Conservation (phyloP, 1,140 invertebrate genomes). For the Sinonovacula constricta region DNA sequence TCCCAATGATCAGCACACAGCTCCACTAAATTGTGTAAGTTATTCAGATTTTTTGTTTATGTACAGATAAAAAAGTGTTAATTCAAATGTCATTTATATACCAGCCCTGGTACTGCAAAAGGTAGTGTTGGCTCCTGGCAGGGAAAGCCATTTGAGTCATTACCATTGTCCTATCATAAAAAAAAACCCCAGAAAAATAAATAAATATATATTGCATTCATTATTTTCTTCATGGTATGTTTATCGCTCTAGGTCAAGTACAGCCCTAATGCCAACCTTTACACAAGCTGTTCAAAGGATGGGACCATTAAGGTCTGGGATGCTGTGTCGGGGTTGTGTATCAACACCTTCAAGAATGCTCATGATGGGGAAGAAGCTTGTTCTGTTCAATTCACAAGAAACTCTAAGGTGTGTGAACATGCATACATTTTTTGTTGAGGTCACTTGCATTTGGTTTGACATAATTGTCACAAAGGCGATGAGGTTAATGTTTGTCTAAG, state of each 20-base stretch:
- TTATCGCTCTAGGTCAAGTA: slow-evolving; percentile 84
- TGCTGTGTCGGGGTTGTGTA: slow-evolving; percentile 94
- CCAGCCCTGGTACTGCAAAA: no score
- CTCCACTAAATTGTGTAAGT: slow-evolving; percentile 89
- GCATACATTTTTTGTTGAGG: no score
- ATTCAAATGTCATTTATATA: no score
- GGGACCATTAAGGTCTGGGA: slow-evolving; percentile 97
- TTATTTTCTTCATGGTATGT: no score
- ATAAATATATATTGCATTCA: not conserved
- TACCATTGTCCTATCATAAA: no score
- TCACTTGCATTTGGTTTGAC: no score
- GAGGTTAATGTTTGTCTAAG: no score
- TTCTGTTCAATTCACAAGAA: slow-evolving; percentile 95
- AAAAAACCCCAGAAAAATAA: not conserved
- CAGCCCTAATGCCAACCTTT: slow-evolving; percentile 90
- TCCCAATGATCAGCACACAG: slow-evolving; percentile 94
- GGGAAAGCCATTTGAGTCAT: no score
- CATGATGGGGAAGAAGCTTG: slow-evolving; percentile 97
- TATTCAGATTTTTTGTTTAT: no score
- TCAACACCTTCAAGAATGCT: slow-evolving; percentile 95
- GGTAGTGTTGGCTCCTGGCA: no score
- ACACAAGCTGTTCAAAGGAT: slow-evolving; percentile 94
- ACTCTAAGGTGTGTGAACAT: slow-evolving; percentile 90
- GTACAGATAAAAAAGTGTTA: no score
- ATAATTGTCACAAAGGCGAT: no score